phyloP scores from a whole-genome alignment of 1,140 invertebrate genomes.

The Oryzaephilus surinamensis region DNA sequence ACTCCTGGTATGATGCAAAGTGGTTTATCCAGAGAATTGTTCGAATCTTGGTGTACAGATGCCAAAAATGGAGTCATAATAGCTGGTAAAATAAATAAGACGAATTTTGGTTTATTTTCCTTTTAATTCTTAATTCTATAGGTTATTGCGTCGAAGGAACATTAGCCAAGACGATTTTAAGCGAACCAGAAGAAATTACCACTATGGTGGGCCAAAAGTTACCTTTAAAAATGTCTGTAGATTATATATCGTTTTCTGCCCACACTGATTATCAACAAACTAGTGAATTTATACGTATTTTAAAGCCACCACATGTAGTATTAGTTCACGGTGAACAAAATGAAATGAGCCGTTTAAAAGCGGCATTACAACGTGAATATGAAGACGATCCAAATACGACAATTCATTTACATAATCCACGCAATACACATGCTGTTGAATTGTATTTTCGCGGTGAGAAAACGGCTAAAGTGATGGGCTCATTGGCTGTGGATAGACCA shows the following conservation, averaged over 20 bases:
- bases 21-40: slow-evolving; percentile 91
- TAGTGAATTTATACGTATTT: slow-evolving; percentile 87
- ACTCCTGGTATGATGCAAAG: slow-evolving; percentile 99
- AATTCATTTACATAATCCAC: slow-evolving; percentile 92
- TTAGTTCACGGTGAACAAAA: slow-evolving; percentile 98
- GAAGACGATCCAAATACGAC: slow-evolving; percentile 77
- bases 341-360: slow-evolving; percentile 94
- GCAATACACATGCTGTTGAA: slow-evolving; percentile 88
- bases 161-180: slow-evolving; percentile 91
- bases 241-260: slow-evolving; percentile 99
- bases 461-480: slow-evolving; percentile 95
- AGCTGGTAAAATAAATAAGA: slow-evolving; percentile 60
- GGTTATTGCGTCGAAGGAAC: slow-evolving; percentile 99
- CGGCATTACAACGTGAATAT: slow-evolving; percentile 89
- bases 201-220: slow-evolving; percentile 93
- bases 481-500: slow-evolving; percentile 73
- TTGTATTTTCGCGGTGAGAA: slow-evolving; percentile 95
- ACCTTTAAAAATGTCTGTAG: slow-evolving; percentile 93
- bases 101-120: not conserved
- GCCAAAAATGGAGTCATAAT: slow-evolving; percentile 97
- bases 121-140: slow-evolving; percentile 44
- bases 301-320: slow-evolving; percentile 93
- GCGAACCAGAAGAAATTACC: slow-evolving; percentile 95
- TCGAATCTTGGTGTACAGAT: slow-evolving; percentile 98
- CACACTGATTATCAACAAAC: slow-evolving; percentile 99